Evolutionary conservation across 2,888 invertebrate species (phyloP), one percentile per base, ranked within the genome.

Genomic region (Cephus pulcher): DNA sequence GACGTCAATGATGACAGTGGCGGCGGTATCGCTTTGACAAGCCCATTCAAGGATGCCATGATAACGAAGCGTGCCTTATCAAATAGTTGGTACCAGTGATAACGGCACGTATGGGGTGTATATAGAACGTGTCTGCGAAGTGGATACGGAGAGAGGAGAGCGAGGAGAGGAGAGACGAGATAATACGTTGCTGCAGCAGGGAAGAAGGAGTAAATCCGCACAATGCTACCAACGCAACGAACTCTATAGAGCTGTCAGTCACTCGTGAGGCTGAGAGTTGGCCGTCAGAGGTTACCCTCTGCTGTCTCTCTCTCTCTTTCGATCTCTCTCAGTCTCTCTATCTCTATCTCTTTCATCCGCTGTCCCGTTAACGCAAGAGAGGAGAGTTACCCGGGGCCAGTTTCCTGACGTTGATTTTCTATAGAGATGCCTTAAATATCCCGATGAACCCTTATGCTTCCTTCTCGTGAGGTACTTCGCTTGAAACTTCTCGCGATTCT

Each of bases 241-340:
- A 86, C 86, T 86, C 90, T 89, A 90, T 90, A 90, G 90, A 90
- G 89, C 89, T 88, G 90, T 90, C 90, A 88, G 84, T 90, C 90
- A 90, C 84, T 75, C 70, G 84, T 82, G 35, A 12, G 83, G 81
- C 75, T 80, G 84, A 84, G 86, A 82, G 82, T 84, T 84, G 82
- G 77, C 83, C 81, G 81, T 77, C 84, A 84, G 85, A 86, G 84
- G 85, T 83, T 83, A 84, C 83, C 81, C 82, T 80, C 79, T 79
- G 76, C 69, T 77, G 76, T 78, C 32, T 32, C 32, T 32, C 32
- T 73, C 77, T 80, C 71, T 77, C 74, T 74, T 56, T 40, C 32
- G 11, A 40, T 12, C 12, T 32, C 71, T 32, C 68, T 76, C 73
- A 0, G 3, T 77, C 73, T 12, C 35, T 68, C 74, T 70, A 77